These are phyloP conservation scores for Tursiops truncatus DNA, from an alignment of 2,113 vertebrate genomes.

Conservation along the genomic window DNA sequence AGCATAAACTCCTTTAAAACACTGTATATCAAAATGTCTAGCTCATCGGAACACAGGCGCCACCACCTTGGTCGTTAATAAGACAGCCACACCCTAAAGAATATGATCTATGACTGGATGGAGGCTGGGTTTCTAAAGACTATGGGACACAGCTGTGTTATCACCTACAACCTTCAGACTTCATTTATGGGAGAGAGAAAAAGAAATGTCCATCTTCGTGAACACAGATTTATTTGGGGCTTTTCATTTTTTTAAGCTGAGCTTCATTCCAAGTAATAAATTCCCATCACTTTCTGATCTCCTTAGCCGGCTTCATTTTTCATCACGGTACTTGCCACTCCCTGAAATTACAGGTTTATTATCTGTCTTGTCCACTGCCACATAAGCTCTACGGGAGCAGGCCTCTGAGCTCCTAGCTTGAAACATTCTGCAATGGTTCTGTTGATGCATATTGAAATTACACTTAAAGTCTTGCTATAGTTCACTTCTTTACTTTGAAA, in stretches of 20 bases:
- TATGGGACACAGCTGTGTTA: accelerated
- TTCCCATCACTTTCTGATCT: background rate
- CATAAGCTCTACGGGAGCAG: background rate
- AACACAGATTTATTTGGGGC: background rate
- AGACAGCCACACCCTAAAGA: background rate
- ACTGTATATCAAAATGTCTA: background rate
- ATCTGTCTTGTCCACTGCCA: background rate
- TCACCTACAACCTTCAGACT: background rate
- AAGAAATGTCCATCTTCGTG: background rate
- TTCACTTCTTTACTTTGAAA: background rate
- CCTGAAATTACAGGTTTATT: background rate
- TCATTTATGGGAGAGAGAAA: background rate
- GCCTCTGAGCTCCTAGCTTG: background rate
- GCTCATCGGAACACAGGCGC: background rate
- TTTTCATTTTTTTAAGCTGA: background rate
- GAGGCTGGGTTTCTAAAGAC: background rate
- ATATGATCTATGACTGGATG: background rate
- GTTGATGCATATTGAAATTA: background rate
- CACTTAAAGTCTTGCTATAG: background rate
- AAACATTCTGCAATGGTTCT: background rate
- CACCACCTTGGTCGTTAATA: background rate
- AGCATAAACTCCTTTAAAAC: background rate
- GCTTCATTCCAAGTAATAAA: background rate
- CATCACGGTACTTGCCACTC: too few relatives aligned
- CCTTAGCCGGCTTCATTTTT: background rate